Evolutionary conservation across 2,797 vertebrate genomes (phyloP).

Genomic region (Notoglanidium macrostoma): DNA sequence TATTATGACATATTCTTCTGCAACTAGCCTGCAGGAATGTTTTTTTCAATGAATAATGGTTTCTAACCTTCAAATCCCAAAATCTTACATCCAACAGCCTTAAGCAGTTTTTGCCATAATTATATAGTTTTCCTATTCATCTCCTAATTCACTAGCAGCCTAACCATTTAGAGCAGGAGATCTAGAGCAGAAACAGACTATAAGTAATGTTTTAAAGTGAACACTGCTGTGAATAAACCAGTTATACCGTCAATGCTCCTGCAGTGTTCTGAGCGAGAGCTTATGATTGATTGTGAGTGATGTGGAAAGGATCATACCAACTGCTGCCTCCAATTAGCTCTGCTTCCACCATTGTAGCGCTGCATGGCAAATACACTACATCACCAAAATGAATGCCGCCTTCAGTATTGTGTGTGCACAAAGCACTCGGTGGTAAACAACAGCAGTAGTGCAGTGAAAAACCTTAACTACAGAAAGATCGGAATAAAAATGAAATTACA

Average conservation of each 20-base stretch:
- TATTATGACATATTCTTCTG: background rate
- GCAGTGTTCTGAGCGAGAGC: slow-evolving; percentile 16
- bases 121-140: background rate
- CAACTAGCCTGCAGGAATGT: background rate
- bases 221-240: slow-evolving; percentile 21
- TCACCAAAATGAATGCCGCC: slow-evolving; percentile 41
- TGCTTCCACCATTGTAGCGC: slow-evolving; percentile 32
- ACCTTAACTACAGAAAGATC: slow-evolving; percentile 29
- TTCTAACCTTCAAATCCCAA: background rate
- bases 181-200: slow-evolving; percentile 3
- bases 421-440: slow-evolving; percentile 21
- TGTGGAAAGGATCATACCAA: slow-evolving; percentile 56
- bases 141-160: background rate
- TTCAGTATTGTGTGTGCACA: slow-evolving; percentile 27
- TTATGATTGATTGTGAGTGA: slow-evolving; percentile 61
- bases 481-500: slow-evolving; percentile 1
- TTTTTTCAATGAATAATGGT: background rate
- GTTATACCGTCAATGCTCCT: slow-evolving; percentile 9
- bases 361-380: slow-evolving; percentile 45
- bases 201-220: slow-evolving; percentile 1
- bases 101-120: background rate
- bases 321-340: slow-evolving; percentile 57
- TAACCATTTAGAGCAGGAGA: background rate
- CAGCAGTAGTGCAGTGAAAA: slow-evolving; percentile 16
- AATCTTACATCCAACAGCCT: background rate